A percentile compares a stretch with the other conserved stretches of the same genome.
These are phyloP conservation scores for Spongilla lacustris DNA, from an alignment of 37 sponge, comb jelly and placozoan genomes.

Conservation along the genomic window DNA sequence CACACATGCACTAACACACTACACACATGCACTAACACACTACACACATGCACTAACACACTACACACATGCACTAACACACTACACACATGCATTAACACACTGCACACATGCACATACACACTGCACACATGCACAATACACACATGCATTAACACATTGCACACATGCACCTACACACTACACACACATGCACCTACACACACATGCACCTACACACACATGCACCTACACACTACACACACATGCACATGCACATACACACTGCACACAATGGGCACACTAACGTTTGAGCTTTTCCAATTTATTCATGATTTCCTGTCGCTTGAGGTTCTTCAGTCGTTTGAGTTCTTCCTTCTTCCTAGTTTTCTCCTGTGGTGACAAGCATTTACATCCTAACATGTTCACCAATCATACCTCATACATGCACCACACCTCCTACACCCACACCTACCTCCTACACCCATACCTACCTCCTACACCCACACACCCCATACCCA, in stretches of 20 bases:
- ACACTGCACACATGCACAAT: background rate
- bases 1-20: no score
- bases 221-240: background rate
- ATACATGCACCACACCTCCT: background rate
- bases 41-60: no score
- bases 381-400: background rate
- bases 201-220: background rate
- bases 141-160: no score
- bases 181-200: background rate
- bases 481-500: no score
- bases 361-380: conserved; percentile 74
- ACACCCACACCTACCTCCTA: background rate
- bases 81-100: conserved; percentile 12
- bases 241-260: background rate
- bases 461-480: background rate
- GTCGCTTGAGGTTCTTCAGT: conserved; percentile 88
- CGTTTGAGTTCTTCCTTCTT: conserved; percentile 82
- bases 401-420: background rate
- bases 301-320: conserved; percentile 88
- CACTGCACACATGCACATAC: background rate
- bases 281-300: conserved; percentile 62
- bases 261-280: background rate
- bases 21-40: no score
- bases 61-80: conserved; percentile 4
- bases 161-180: no score